Evolutionary conservation across 2,888 invertebrate genomes (phyloP).

Genomic region (Pristionchus maxplancki): DNA sequence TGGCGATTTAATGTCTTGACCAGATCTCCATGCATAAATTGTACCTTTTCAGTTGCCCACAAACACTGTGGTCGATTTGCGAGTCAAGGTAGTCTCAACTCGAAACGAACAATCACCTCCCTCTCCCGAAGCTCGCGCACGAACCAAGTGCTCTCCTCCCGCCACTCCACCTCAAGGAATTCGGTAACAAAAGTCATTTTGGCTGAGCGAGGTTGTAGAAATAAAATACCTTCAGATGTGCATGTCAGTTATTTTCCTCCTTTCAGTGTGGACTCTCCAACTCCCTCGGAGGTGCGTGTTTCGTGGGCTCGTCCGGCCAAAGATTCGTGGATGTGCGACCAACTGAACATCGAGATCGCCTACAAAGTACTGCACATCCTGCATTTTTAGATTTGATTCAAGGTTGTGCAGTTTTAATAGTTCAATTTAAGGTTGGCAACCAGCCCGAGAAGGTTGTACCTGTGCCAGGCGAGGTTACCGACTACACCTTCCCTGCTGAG

Average conservation of each 20-base stretch:
- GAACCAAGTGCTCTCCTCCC: constrained; percentile 77
- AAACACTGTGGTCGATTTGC: constrained; percentile 75
- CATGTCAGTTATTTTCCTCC: too few species aligned
- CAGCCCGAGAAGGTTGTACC: constrained; percentile 71
- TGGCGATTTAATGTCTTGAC: too few species aligned
- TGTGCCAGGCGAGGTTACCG: constrained; percentile 74
- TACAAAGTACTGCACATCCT: constrained; percentile 60
- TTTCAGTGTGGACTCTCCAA: constrained; percentile 72
- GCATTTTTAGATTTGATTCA: not conserved
- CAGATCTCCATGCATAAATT: too few species aligned
- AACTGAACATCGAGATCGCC: constrained; percentile 76
- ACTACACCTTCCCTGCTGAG: constrained; percentile 76
- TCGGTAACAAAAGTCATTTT: constrained; percentile 38
- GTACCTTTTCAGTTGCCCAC: constrained; percentile 67
- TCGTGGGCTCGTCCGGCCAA: constrained; percentile 74
- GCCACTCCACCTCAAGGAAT: constrained; percentile 73
- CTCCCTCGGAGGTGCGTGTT: constrained; percentile 74
- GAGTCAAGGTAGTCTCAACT: constrained; percentile 72
- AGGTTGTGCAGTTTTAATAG: too few species aligned
- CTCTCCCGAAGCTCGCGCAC: constrained; percentile 75
- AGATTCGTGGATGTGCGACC: constrained; percentile 77
- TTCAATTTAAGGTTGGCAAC: constrained; percentile 61
- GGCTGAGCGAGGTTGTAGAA: too few species aligned
- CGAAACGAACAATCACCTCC: constrained; percentile 74
- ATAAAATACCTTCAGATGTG: not conserved